Evolutionary conservation across 2,888 invertebrate species (phyloP).

Genomic region (Dynastes tityus): DNA sequence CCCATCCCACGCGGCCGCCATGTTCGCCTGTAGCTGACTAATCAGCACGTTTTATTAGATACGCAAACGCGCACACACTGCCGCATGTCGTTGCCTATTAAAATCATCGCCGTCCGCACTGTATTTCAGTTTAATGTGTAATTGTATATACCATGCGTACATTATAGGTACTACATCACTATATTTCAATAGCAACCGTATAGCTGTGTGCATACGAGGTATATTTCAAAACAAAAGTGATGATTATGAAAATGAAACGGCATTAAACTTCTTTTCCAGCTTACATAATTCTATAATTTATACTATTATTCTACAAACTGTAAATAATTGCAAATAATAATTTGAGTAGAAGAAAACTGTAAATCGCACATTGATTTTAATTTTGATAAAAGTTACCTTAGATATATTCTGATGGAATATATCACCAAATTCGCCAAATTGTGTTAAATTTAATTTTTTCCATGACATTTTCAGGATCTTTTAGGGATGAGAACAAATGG

Average conservation of each 20-base stretch:
- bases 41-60: constrained; percentile 69
- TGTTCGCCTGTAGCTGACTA: constrained; percentile 65
- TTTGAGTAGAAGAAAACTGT: no score
- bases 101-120: constrained; percentile 66
- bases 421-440: no score
- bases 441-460: no score
- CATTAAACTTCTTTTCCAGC: no score
- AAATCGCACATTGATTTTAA: no score
- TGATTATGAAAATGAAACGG: background rate
- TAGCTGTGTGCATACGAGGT: background rate
- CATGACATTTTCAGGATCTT: no score
- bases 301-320: no score
- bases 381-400: no score
- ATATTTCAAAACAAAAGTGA: background rate
- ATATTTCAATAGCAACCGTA: constrained; percentile 20
- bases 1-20: constrained; percentile 62
- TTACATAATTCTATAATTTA: no score
- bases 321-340: no score
- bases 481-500: no score
- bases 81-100: constrained; percentile 70
- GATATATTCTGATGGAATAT: no score
- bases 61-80: constrained; percentile 62
- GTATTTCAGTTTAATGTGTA: constrained; percentile 66
- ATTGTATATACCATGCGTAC: constrained; percentile 62
- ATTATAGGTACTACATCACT: constrained; percentile 54